These are phyloP conservation scores for Antigone vipio DNA, from an alignment of 2,113 vertebrate genomes.

Conservation along the genomic window DNA sequence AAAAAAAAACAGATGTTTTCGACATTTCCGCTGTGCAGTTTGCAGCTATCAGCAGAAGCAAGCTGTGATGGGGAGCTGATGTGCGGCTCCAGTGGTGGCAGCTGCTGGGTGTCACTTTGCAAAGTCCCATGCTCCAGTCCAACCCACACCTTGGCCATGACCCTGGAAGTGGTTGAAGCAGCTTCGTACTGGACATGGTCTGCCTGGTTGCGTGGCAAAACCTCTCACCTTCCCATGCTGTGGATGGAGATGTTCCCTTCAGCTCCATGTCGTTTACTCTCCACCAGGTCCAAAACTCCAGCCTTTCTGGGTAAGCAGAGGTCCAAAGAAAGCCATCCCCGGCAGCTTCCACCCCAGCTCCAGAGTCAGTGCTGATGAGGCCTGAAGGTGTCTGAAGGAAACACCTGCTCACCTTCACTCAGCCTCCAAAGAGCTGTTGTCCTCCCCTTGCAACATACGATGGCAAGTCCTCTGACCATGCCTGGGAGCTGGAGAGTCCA, in stretches of 20 bases:
- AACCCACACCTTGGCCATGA: not conserved
- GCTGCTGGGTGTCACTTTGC: not conserved
- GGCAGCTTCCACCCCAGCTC: not conserved
- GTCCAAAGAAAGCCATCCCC: not conserved
- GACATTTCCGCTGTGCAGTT: not conserved
- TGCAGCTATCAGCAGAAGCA: not conserved
- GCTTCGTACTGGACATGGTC: not conserved
- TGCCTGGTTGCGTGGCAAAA: not conserved
- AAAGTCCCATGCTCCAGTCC: not conserved
- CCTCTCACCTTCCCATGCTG: not conserved
- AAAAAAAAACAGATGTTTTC: not conserved
- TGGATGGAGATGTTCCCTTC: not conserved
- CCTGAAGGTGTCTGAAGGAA: not conserved
- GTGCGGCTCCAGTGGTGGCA: not conserved
- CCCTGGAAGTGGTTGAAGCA: not conserved
- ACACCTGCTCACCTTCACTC: not conserved
- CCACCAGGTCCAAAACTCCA: not conserved
- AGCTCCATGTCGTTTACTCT: not conserved
- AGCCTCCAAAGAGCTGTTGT: not conserved
- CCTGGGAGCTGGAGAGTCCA: not conserved
- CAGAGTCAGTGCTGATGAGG: not conserved
- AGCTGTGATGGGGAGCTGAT: not conserved
- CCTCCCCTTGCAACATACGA: not conserved
- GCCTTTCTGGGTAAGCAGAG: not conserved
- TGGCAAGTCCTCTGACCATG: not conserved